Evolutionary conservation across 2,797 vertebrate species (phyloP).

Genomic region (Sandelia bainsii): DNA sequence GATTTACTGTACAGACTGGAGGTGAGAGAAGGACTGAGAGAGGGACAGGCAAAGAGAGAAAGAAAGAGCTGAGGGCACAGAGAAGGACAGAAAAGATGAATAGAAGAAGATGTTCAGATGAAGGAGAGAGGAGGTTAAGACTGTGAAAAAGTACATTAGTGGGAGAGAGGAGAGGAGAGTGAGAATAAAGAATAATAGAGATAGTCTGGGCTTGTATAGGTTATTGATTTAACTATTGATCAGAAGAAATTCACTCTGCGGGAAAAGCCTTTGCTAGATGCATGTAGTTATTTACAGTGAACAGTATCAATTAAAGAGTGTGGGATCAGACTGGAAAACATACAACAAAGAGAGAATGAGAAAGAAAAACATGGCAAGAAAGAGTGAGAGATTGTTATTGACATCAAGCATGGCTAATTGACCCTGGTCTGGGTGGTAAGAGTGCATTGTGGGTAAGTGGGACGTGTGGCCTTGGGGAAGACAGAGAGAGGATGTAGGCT

Average conservation of each 20-base stretch:
- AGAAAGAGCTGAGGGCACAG: slow-evolving; percentile 32
- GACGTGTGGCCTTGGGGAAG: slow-evolving; percentile 75
- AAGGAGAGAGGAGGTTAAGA: slow-evolving; percentile 8
- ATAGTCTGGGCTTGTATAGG: slow-evolving; percentile 25
- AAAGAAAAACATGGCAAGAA: slow-evolving; percentile 12
- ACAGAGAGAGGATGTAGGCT: slow-evolving; percentile 66
- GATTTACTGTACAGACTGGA: slow-evolving; percentile 67
- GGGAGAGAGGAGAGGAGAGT: slow-evolving; percentile 2
- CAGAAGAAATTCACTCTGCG: slow-evolving; percentile 31
- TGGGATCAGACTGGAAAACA: slow-evolving; percentile 14
- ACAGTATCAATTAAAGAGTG: slow-evolving; percentile 31
- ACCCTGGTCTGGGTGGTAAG: slow-evolving; percentile 65
- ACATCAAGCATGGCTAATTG: slow-evolving; percentile 73
- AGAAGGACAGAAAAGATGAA: slow-evolving; percentile 26
- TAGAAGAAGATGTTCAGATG: slow-evolving; percentile 15
- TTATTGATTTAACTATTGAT: slow-evolving; percentile 59
- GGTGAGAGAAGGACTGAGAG: slow-evolving; percentile 44
- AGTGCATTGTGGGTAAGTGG: slow-evolving; percentile 83
- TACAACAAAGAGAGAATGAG: slow-evolving; percentile 16
- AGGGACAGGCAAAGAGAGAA: not conserved
- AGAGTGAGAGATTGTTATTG: slow-evolving; percentile 60
- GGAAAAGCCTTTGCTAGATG: slow-evolving; percentile 21
- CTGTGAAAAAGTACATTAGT: slow-evolving; percentile 12
- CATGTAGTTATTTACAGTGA: slow-evolving; percentile 45
- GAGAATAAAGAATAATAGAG: slow-evolving; percentile 30